These are phyloP conservation scores for Chelonoidis abingdonii DNA, from an alignment of 2,113 vertebrate genomes.

Conservation along the genomic window DNA sequence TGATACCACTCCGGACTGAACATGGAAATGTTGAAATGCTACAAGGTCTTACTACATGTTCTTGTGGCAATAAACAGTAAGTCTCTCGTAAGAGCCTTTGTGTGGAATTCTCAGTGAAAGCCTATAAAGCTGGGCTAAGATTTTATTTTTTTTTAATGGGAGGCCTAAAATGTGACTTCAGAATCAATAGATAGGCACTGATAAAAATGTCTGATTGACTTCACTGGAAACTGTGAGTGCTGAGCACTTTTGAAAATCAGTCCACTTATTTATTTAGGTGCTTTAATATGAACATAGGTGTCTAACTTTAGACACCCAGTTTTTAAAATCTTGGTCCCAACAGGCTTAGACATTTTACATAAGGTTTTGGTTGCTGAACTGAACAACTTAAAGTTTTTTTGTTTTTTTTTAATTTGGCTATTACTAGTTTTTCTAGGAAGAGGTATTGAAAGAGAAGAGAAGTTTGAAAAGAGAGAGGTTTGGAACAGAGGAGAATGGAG, in stretches of 20 bases:
- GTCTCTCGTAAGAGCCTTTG: neutral
- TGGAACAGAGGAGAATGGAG: neutral
- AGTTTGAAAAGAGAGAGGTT: neutral
- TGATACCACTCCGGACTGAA: fast-evolving
- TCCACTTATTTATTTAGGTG: neutral
- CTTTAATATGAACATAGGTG: neutral
- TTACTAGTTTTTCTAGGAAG: neutral
- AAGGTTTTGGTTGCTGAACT: neutral
- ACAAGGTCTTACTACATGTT: neutral
- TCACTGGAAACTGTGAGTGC: neutral
- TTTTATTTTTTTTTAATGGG: fast-evolving
- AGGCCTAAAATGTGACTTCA: fast-evolving
- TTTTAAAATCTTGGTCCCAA: neutral
- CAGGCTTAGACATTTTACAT: neutral
- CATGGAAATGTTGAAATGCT: neutral
- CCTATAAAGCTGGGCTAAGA: fast-evolving
- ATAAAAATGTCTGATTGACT: no score
- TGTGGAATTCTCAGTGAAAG: neutral
- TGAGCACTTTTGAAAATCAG: neutral
- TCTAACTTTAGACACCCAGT: neutral
- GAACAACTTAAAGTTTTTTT: neutral
- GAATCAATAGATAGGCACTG: no score
- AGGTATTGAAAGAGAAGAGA: neutral
- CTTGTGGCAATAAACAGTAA: neutral
- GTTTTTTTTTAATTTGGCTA: neutral